Percentiles rank a stretch among this genome's conserved stretches.
These are phyloP conservation scores for Phaethon lepturus DNA, from an alignment of 2,113 vertebrate genomes.

Conservation along the genomic window DNA sequence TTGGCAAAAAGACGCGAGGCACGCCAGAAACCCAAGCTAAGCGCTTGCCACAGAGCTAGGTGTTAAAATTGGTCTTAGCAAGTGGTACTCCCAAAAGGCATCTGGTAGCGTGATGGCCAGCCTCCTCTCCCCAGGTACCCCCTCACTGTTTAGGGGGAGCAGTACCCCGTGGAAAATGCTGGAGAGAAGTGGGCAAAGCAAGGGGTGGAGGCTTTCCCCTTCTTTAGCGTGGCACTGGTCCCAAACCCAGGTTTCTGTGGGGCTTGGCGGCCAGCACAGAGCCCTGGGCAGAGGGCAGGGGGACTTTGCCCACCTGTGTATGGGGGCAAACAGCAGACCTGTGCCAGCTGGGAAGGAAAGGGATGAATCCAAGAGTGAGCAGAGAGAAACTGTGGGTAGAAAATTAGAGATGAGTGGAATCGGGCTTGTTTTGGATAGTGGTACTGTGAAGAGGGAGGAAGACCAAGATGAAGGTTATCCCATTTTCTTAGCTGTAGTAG, in stretches of 20 bases:
- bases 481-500: not conserved
- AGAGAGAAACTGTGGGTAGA: not conserved
- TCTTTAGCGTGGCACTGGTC: accelerated
- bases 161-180: not conserved
- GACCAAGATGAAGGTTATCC: not conserved
- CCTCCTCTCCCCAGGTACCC: not conserved
- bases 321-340: not conserved
- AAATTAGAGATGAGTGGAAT: not conserved
- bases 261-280: not conserved
- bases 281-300: not conserved
- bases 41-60: not conserved
- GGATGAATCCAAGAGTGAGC: not conserved
- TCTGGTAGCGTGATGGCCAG: not conserved
- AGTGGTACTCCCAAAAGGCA: not conserved
- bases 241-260: not conserved
- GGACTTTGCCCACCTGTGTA: not conserved
- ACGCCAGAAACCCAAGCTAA: not conserved
- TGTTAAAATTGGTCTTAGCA: not conserved
- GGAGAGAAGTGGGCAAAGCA: not conserved
- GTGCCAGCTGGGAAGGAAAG: not conserved
- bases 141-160: not conserved
- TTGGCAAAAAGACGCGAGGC: not conserved
- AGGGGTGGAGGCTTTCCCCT: not conserved
- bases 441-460: not conserved
- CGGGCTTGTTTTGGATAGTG: not conserved